phyloP scores from a whole-genome alignment of 1,140 invertebrate genomes.

The Cotesia typhae region DNA sequence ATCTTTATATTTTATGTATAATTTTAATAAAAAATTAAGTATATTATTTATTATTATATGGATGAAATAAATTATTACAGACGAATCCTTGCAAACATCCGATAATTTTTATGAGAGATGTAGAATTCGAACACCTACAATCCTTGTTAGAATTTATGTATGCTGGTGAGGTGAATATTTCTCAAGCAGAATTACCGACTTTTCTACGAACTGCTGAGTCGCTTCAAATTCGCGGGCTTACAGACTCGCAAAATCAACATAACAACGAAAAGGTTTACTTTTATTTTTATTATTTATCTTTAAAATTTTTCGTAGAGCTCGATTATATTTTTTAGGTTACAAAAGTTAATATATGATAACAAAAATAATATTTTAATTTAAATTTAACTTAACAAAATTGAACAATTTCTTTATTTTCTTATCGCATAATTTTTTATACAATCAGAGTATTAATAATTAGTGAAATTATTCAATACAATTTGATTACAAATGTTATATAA shows the following conservation, averaged over 20 bases:
- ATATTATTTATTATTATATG: no score
- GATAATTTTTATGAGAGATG: conserved; percentile 85
- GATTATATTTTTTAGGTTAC: background rate
- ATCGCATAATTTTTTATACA: no score
- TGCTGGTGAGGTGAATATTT: conserved; percentile 89
- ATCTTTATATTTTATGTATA: background rate
- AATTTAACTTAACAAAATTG: background rate
- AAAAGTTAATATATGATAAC: background rate
- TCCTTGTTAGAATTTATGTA: conserved; percentile 87
- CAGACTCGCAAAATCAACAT: conserved; percentile 69
- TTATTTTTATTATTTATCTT: background rate
- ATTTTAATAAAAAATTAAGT: background rate
- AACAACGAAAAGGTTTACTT: conserved; percentile 63
- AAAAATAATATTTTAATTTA: background rate
- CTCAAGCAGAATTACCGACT: conserved; percentile 85
- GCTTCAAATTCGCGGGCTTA: conserved; percentile 87
- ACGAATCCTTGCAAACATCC: conserved; percentile 87
- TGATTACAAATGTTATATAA: no score
- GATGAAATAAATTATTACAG: conserved; percentile 64
- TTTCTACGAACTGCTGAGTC: conserved; percentile 89
- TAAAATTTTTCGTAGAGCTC: background rate
- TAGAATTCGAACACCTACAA: conserved; percentile 78
- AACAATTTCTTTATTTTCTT: no score
- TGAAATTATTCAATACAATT: no score
- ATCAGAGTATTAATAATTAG: no score